Evolutionary conservation across 2,113 vertebrate species (phyloP), one percentile per base, ranked within the genome.

Genomic region (Craseonycteris thonglongyai): DNA sequence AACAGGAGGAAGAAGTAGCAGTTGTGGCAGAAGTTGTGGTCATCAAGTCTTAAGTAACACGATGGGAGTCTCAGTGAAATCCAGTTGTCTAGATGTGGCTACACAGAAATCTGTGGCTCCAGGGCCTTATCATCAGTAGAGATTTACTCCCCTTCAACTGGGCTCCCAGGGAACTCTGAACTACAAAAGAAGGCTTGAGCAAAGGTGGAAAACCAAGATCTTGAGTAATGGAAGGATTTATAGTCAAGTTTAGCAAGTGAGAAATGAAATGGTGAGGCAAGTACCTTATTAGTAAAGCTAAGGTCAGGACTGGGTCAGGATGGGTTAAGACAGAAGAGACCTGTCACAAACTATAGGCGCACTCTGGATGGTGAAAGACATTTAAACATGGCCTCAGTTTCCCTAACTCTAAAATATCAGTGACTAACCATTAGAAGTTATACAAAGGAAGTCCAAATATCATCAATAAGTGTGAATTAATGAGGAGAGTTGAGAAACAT

Each of bases 221-320:
- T 66, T 68, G 86, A 82, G 74, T 86, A 88, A 68, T 0, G 30
- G 94, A 95, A 91, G 84, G 79, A 97, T 95, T 97, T 97, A 96
- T 10, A 93, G 95, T 95, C 89, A 76, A 35, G 42, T 94, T 95
- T 33, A 94, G 93, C 92, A 86, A 88, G 89, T 90, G 91, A 97
- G 94, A 94, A 97, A 96, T 95, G 88, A 97, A 96, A 88, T 69
- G 74, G 93, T 79, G 95, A 96, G 95, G 88, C 94, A 97, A 96
- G 93, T 90, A 93, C 84, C 69, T 42, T 93, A 88, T 91, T 97
- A 95, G 90, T 63, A 84, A 93, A n/a, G 80, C 79, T 65, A 22
- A 65, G 95, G 95, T 96, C 96, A 95, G 79, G 75, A 65, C 82
- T 90, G 89, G 96, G 92, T 86, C 92, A 93, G 68, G 81, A 79